Percentiles rank a stretch among this genome's conserved stretches.
Evolutionary conservation across 2,888 invertebrate genomes (phyloP).

Genomic region (Norana najaformis): DNA sequence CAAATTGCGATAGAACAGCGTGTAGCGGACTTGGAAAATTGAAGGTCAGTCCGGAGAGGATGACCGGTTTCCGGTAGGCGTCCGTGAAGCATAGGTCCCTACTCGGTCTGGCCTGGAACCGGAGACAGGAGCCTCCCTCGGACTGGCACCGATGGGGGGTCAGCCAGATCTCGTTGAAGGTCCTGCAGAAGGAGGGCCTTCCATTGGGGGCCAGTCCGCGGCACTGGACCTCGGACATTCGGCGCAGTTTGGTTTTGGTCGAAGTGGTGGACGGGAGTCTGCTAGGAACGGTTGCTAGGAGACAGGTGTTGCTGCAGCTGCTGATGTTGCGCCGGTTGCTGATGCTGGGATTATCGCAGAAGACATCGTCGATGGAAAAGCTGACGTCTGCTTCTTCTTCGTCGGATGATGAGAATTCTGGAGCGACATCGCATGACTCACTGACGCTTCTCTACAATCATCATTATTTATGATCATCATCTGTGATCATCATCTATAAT

Average conservation of each 20-base stretch:
- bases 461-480: too few species aligned
- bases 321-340: background rate
- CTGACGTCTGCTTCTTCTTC: background rate
- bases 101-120: background rate
- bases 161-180: background rate
- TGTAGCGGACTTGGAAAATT: background rate
- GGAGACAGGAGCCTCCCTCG: background rate
- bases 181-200: background rate
- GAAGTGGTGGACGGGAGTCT: background rate
- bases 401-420: background rate
- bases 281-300: too few species aligned
- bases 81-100: background rate
- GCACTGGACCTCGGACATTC: background rate
- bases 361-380: background rate
- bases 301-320: background rate
- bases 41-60: background rate
- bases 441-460: background rate
- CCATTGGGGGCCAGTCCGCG: background rate
- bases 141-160: background rate
- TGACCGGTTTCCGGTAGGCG: background rate
- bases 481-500: background rate
- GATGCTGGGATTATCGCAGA: background rate
- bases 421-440: background rate
- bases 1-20: background rate
- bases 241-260: background rate